A percentile compares a stretch with the other conserved stretches of the same genome.
These are phyloP conservation scores for Astreopora myriophthalma DNA, from an alignment of 64 coral and sea anemone species.

Conservation along the genomic window DNA sequence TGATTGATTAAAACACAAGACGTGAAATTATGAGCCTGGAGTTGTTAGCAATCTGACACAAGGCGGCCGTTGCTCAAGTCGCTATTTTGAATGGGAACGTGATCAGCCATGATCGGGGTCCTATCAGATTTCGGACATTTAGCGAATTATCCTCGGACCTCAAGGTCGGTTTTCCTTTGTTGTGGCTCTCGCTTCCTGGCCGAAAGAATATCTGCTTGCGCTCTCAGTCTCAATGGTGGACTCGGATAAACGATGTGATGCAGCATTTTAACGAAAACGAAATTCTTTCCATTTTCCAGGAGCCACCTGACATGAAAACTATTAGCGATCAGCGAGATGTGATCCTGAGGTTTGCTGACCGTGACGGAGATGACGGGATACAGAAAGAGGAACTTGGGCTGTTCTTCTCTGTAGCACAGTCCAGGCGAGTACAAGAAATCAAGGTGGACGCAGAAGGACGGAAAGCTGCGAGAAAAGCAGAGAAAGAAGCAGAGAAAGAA, in stretches of 20 bases:
- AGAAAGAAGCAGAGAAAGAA: slow-evolving; percentile 27
- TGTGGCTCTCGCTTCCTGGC: no score
- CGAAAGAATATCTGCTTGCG: no score
- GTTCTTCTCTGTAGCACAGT: slow-evolving; percentile 67
- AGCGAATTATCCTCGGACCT: no score
- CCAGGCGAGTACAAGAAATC: slow-evolving; percentile 22
- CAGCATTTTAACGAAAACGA: background rate
- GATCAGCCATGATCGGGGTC: no score
- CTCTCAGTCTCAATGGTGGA: no score
- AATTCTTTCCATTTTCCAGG: background rate
- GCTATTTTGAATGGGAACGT: no score
- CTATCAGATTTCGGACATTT: no score
- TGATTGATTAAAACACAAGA: background rate
- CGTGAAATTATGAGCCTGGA: background rate
- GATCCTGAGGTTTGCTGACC: slow-evolving; percentile 79
- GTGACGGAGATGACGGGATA: slow-evolving; percentile 72
- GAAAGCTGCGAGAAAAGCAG: slow-evolving; percentile 17
- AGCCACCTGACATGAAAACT: slow-evolving; percentile 84
- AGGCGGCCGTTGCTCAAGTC: no score
- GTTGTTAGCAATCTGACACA: background rate
- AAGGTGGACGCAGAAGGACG: slow-evolving; percentile 17
- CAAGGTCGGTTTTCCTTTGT: no score
- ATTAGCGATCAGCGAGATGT: slow-evolving; percentile 81
- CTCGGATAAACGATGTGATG: no score
- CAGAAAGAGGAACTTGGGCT: slow-evolving; percentile 72